Evolutionary conservation across 2,113 vertebrate genomes (phyloP).

Genomic region (Phoxinus phoxinus): DNA sequence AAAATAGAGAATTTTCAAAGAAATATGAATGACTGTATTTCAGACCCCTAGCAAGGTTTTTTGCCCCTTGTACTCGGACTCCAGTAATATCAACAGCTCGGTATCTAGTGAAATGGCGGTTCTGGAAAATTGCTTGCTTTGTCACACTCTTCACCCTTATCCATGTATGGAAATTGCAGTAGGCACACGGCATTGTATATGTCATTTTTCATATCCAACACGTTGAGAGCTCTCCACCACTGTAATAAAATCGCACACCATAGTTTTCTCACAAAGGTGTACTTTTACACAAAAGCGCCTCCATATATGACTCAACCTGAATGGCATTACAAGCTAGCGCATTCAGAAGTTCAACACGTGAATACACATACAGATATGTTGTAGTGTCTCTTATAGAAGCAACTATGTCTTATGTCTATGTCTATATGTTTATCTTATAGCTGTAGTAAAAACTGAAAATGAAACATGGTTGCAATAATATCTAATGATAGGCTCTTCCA

Average conservation of each 20-base stretch:
- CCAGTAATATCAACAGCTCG: not conserved
- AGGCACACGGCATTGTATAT: not conserved
- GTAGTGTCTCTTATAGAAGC: not conserved
- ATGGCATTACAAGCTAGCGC: not conserved
- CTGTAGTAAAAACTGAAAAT: not conserved
- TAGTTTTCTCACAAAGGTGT: not conserved
- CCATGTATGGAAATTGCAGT: not conserved
- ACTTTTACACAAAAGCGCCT: constrained; percentile 6
- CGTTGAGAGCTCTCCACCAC: not conserved
- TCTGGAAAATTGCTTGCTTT: not conserved
- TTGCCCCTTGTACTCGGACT: not conserved
- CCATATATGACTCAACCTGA: constrained; percentile 18
- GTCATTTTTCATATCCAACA: not conserved
- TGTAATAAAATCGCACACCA: constrained; percentile 11
- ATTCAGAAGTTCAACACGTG: not conserved
- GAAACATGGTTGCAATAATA: not conserved
- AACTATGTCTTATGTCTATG: not conserved
- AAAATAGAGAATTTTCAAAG: not conserved
- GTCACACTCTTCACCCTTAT: not conserved
- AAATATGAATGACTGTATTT: not conserved
- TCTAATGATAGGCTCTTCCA: not conserved
- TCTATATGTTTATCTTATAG: not conserved
- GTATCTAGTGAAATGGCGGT: not conserved
- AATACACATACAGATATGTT: not conserved
- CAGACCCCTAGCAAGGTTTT: not conserved